Evolutionary conservation across 2,888 invertebrate genomes (phyloP).

Genomic region (Orthosia gracilis): DNA sequence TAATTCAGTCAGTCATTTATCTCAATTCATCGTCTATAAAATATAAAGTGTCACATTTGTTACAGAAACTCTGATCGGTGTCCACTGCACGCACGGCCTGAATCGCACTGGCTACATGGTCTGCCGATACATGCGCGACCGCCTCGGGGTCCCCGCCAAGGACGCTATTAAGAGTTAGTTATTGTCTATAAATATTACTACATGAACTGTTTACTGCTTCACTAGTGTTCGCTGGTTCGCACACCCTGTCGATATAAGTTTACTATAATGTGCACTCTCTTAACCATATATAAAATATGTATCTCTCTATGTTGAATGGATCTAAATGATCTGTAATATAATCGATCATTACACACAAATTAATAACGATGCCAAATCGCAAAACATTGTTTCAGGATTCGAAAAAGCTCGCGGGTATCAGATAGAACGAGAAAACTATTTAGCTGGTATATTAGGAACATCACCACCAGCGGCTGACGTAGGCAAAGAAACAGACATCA

Average conservation of each 20-base stretch:
- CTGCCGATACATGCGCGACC: slow-evolving; percentile 94
- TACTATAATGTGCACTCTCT: slow-evolving; percentile 13
- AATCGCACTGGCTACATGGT: slow-evolving; percentile 96
- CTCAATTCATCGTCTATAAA: background rate
- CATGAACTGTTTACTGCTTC: slow-evolving; percentile 62
- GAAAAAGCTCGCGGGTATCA: slow-evolving; percentile 92
- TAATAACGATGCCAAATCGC: background rate
- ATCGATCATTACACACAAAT: background rate
- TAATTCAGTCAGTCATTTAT: background rate
- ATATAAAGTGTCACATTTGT: slow-evolving; percentile 69
- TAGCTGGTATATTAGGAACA: slow-evolving; percentile 81
- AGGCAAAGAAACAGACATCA: slow-evolving; percentile 70
- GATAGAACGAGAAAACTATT: slow-evolving; percentile 92
- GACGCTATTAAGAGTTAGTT: slow-evolving; percentile 92
- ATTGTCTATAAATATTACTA: slow-evolving; percentile 61
- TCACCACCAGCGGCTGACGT: slow-evolving; percentile 72
- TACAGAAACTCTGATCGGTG: slow-evolving; percentile 93
- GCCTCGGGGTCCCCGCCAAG: slow-evolving; percentile 89
- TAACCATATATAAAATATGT: background rate
- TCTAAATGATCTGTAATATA: background rate
- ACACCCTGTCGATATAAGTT: slow-evolving; percentile 46
- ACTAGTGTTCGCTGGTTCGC: slow-evolving; percentile 53
- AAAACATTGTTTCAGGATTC: slow-evolving; percentile 89
- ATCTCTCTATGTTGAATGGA: background rate
- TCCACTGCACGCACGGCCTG: slow-evolving; percentile 96